These are phyloP conservation scores for Drosophila formosana DNA, from an alignment of 2,888 invertebrate species.

Conservation along the genomic window DNA sequence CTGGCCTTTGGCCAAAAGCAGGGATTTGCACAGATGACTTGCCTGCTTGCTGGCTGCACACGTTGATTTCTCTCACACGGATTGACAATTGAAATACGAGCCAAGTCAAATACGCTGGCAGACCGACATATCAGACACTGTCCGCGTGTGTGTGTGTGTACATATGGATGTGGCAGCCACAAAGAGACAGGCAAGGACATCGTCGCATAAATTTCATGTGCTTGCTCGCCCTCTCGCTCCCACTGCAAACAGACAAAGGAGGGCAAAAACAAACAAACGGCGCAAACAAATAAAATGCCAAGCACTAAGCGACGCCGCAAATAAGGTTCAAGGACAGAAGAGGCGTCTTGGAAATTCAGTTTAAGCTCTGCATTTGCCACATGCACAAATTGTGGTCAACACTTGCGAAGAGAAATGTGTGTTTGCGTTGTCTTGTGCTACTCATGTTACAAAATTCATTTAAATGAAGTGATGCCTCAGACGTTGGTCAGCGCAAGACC, in stretches of 20 bases:
- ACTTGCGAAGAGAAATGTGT: slow-evolving; percentile 40
- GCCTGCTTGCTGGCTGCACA: neutral
- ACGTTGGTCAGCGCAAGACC: slow-evolving; percentile 25
- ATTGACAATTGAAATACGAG: slow-evolving; percentile 65
- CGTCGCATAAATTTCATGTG: slow-evolving; percentile 67
- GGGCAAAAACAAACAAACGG: slow-evolving; percentile 60
- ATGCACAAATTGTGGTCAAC: slow-evolving; percentile 77
- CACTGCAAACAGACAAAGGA: slow-evolving; percentile 34
- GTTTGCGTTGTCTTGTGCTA: slow-evolving; percentile 5
- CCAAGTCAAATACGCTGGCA: slow-evolving; percentile 51
- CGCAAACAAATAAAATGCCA: slow-evolving; percentile 65
- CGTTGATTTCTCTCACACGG: slow-evolving; percentile 47
- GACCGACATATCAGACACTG: slow-evolving; percentile 11
- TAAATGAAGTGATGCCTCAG: slow-evolving; percentile 52
- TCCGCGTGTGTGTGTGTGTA: slow-evolving; percentile 9
- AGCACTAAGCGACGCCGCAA: slow-evolving; percentile 44
- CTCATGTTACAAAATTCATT: slow-evolving; percentile 53
- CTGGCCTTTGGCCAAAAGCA: slow-evolving; percentile 20
- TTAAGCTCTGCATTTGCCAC: slow-evolving; percentile 50
- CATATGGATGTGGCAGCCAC: slow-evolving; percentile 24
- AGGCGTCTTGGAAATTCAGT: slow-evolving; percentile 2
- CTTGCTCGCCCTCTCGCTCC: slow-evolving; percentile 12
- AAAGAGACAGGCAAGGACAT: slow-evolving; percentile 35
- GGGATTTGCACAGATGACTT: slow-evolving; percentile 20
- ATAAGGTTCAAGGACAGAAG: slow-evolving; percentile 69